A percentile compares a stretch with the other conserved stretches of the same genome.
Conservation (phyloP, 2,797 vertebrate genomes). For the Sebastes alutus region DNA sequence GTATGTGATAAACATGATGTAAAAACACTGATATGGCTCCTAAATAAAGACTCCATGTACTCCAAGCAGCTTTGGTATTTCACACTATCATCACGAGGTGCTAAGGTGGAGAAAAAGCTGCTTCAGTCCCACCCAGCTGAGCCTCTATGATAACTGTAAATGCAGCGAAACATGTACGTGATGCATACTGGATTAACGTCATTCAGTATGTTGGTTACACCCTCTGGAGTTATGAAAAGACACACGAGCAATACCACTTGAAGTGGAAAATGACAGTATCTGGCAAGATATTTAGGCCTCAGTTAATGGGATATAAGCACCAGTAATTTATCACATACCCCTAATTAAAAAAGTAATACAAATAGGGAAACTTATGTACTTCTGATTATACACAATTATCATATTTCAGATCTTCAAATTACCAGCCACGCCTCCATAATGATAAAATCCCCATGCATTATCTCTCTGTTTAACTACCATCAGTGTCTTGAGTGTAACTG, state of each 20-base stretch:
- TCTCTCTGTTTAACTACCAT: background rate
- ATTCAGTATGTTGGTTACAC: slow-evolving; percentile 17
- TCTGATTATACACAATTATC: background rate
- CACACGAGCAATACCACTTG: background rate
- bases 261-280: slow-evolving; percentile 24
- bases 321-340: background rate
- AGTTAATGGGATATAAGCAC: background rate
- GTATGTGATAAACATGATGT: background rate
- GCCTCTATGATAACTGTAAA: background rate
- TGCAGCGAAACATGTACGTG: background rate
- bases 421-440: background rate
- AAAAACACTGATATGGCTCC: background rate
- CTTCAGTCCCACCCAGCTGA: background rate
- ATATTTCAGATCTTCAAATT: background rate
- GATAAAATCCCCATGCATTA: background rate
- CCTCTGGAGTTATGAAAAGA: slow-evolving; percentile 14
- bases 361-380: background rate
- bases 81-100: background rate
- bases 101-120: background rate
- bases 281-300: background rate
- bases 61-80: background rate
- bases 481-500: background rate
- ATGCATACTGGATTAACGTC: background rate
- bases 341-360: background rate
- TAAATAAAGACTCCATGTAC: background rate